Conservation (phyloP, 2,888 invertebrate species). For the Tinea trinotella region DNA sequence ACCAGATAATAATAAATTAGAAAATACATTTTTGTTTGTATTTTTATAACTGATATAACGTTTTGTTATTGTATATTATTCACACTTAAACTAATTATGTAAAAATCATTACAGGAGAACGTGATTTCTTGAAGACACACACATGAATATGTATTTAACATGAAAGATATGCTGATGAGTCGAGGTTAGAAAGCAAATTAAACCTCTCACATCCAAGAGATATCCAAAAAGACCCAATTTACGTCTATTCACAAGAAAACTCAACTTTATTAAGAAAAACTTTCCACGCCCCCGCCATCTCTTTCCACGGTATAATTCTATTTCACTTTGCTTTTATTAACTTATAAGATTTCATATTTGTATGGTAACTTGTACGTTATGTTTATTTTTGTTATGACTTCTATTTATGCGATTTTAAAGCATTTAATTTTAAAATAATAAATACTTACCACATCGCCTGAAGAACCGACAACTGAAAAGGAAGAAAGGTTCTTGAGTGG, state of each 20-base stretch:
- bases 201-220: background rate
- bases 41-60: too few species aligned
- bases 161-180: conserved; percentile 8
- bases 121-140: background rate
- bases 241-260: background rate
- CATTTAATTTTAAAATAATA: too few species aligned
- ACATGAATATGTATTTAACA: conserved; percentile 4
- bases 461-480: too few species aligned
- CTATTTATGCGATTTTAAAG: too few species aligned
- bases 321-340: background rate
- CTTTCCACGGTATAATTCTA: background rate
- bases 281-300: background rate
- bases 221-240: conserved; percentile 6
- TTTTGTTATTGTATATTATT: too few species aligned
- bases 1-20: too few species aligned
- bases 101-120: background rate
- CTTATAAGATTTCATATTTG: background rate
- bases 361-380: too few species aligned
- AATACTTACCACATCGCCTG: too few species aligned
- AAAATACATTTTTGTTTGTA: too few species aligned
- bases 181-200: conserved; percentile 11
- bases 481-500: too few species aligned
- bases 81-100: too few species aligned
- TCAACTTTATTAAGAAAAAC: conserved; percentile 11
- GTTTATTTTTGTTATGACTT: too few species aligned